Evolutionary conservation across 1,140 invertebrate species (phyloP).

Genomic region (Goniozus legneri): DNA sequence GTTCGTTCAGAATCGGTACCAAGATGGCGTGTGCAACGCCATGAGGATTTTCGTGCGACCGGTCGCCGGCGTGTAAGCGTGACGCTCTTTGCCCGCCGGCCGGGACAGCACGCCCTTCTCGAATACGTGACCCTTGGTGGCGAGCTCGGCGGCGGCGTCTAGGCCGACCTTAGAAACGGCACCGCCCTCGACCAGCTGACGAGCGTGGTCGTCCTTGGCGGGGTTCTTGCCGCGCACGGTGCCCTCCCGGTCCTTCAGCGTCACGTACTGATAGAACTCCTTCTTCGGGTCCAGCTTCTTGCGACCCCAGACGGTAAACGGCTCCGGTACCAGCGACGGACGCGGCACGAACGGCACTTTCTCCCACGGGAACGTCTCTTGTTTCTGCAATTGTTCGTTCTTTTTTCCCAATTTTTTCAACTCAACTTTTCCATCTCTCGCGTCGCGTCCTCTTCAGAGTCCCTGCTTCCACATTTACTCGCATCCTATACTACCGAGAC

Average conservation of each 20-base stretch:
- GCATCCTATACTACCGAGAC: too few species aligned
- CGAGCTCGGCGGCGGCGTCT: conserved; percentile 45
- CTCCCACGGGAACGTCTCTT: conserved; percentile 72
- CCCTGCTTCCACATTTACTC: neutral
- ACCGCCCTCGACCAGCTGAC: conserved; percentile 46
- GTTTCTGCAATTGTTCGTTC: conserved; percentile 63
- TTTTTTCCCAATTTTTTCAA: neutral
- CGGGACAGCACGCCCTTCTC: conserved; percentile 45
- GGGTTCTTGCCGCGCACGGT: conserved; percentile 39
- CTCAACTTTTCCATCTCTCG: conserved; percentile 4
- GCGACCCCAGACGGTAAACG: conserved; percentile 75
- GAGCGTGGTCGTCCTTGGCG: conserved; percentile 42
- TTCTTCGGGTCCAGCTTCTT: conserved; percentile 49
- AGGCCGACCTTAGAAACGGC: conserved; percentile 43
- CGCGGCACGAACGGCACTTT: conserved; percentile 79
- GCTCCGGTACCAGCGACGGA: conserved; percentile 75
- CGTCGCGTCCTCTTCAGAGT: neutral
- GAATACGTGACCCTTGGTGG: conserved; percentile 45
- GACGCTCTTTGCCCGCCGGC: conserved; percentile 28
- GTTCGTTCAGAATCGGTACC: conserved; percentile 46
- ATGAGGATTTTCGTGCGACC: conserved; percentile 47
- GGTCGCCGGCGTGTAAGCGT: conserved; percentile 35
- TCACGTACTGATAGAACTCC: conserved; percentile 49
- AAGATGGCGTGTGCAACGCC: conserved; percentile 48
- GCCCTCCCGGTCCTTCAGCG: conserved; percentile 44